Base-by-base conservation (phyloP, 2,888 invertebrate species). In the Noctua janthina region DNA sequence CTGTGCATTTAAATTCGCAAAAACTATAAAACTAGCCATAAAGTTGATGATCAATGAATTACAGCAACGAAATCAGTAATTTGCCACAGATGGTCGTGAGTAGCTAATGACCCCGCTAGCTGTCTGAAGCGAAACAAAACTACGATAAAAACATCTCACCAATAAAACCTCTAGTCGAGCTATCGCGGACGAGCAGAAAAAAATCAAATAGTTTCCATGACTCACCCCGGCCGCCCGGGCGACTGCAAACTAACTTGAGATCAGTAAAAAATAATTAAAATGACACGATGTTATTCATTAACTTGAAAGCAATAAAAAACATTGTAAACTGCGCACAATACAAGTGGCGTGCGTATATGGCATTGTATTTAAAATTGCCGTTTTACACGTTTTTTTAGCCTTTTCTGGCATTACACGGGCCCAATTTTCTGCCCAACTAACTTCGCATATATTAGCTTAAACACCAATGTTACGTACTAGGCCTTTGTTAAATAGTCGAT, bases 121-220 rank as follows among this genome's bases (percentile, higher is more conserved):
- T 82, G 91, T 92, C 84, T 91, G 90, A 88, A 93, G 92, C 93
- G 92, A 91, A 93, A 92, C 93, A 91, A 91, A 92, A 92, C 89
- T 86, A 86, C 88, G 89, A 92, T 92, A 94, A 94, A 93, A 93
- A 90, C 88, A 84, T 82, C 83, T 84, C 79, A 84, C 87, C 82
- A 89, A 91, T 90, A 89, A 85, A 90, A 87, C 82, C 83, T 79
- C 84, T 87, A 76, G 74, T 75, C 79, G 77, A 79, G 75, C 69
- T 82, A 89, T 77, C 82, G 82, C 83, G 73, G 66, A 77, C 77
- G 64, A 79, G 82, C n/a, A 81, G 80, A 88, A 91, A 92, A 92
- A 91, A 91, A 91, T 88, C 76, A 77, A 89, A 89, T 90, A 87
- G 85, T 89, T 87, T 87, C 79, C 88, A 89, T 93, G 92, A 93